phyloP scores from a whole-genome alignment of 2,888 invertebrate species.

The Meandrusa payeni region DNA sequence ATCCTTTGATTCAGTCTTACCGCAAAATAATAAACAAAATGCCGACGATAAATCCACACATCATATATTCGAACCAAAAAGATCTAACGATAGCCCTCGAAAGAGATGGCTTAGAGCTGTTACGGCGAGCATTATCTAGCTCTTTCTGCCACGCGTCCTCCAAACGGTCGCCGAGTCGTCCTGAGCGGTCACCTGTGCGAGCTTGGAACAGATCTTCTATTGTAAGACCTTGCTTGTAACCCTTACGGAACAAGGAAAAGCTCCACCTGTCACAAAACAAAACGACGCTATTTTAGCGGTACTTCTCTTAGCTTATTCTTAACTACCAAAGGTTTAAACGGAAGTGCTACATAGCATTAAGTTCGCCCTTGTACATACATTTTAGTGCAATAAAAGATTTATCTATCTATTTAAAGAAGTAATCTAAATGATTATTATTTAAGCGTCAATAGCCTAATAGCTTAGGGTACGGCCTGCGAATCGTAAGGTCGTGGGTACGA shows the following conservation, averaged over 20 bases:
- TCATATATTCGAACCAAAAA: conserved; percentile 81
- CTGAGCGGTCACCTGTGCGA: conserved; percentile 82
- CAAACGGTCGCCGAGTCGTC: conserved; percentile 83
- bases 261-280: conserved; percentile 81
- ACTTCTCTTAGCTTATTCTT: too few species aligned
- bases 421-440: too few species aligned
- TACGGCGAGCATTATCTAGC: conserved; percentile 63
- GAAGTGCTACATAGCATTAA: too few species aligned
- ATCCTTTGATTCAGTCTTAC: too few species aligned
- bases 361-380: too few species aligned
- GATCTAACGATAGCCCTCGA: conserved; percentile 80
- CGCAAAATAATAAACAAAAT: conserved; percentile 80
- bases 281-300: too few species aligned
- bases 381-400: too few species aligned
- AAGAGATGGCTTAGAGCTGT: conserved; percentile 80
- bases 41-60: conserved; percentile 81
- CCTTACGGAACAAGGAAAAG: conserved; percentile 82
- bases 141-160: conserved; percentile 85
- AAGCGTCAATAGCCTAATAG: too few species aligned
- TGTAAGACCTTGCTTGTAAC: conserved; percentile 82
- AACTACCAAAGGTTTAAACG: too few species aligned
- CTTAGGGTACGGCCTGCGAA: too few species aligned
- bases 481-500: too few species aligned
- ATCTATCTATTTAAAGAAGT: too few species aligned
- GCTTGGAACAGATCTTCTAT: conserved; percentile 84